Evolutionary conservation across 2,797 vertebrate species (phyloP).

Genomic region (Antennarius maculatus): DNA sequence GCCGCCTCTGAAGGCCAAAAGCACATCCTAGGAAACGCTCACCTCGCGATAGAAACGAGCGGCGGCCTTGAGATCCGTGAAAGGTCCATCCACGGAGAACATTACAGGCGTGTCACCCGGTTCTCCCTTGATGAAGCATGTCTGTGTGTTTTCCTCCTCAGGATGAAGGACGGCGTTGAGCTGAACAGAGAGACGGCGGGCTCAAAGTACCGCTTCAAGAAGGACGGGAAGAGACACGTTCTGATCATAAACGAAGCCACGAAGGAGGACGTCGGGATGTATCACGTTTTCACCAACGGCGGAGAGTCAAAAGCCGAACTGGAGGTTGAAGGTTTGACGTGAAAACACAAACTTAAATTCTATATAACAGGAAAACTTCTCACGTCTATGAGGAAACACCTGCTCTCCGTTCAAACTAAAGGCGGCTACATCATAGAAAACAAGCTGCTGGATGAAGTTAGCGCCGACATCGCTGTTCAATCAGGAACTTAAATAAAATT

Average conservation of each 20-base stretch:
- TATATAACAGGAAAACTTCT: no score
- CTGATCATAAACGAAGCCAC: constrained; percentile 89
- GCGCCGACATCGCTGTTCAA: constrained; percentile 21
- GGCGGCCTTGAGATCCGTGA: constrained; percentile 21
- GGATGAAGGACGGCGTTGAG: constrained; percentile 93
- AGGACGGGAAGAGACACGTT: constrained; percentile 88
- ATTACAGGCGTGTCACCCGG: constrained; percentile 24
- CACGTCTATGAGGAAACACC: background rate
- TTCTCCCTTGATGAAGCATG: constrained; percentile 17
- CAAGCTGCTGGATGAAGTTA: constrained; percentile 27
- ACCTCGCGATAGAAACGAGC: constrained; percentile 18
- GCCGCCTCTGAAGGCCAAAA: background rate
- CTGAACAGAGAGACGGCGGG: constrained; percentile 81
- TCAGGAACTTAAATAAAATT: constrained; percentile 33
- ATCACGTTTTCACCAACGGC: constrained; percentile 85
- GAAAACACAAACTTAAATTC: no score
- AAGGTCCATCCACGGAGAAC: constrained; percentile 22
- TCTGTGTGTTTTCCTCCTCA: constrained; percentile 51
- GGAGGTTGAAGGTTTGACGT: constrained; percentile 87
- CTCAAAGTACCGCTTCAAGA: constrained; percentile 93
- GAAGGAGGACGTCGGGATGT: constrained; percentile 85
- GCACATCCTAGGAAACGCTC: background rate
- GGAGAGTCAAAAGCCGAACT: constrained; percentile 90
- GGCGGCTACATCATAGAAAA: background rate
- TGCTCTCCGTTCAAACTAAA: background rate